Base-by-base conservation (phyloP, 2,113 vertebrate genomes). In the Motacilla alba region DNA sequence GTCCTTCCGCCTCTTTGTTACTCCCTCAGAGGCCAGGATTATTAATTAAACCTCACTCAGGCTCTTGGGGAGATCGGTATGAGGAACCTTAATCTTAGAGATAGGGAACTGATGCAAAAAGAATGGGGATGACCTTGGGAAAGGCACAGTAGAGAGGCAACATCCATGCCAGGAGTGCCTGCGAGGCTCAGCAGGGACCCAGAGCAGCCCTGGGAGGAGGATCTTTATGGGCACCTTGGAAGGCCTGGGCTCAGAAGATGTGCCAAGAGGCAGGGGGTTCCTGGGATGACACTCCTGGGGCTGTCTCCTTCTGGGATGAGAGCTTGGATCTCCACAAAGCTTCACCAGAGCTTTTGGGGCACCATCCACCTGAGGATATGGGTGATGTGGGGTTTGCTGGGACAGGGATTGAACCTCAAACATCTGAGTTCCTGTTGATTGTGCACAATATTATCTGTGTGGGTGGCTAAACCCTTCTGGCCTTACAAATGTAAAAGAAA, bases 1-100 rank as follows among this genome's bases (percentile, higher is more conserved):
- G 68, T 55, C 75, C 93, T 97, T 97, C 96, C 90, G 66, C 80
- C 95, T 44, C 84, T 96, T 97, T 95, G 93, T 95, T 90, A 22
- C 70, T 96, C 87, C 84, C 82, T 77, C 84, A 26, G 82, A 70
- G 58, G 30, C 67, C 43, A 62, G 13, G 84, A 82, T 96, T 96
- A 88, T 87, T 95, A 90, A 95, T 87, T 93, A 83, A 89, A 76
- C 82, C 70, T 69, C 55, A 1, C 46, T 47, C 37, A 4, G 59
- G 43, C 55, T 27, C 78, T 27, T 89, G 77, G 59, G 41, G 37
- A 33, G 81, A 17, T 15, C 7, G 15, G 26, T 39, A 2, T 17
- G n/a, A 49, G 43, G 84, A 74, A 24, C 50, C 43, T 79, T 85
- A 62, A 89, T 89, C 77, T 85, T 17, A 16, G 7, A 79, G 87